Evolutionary conservation across 2,797 vertebrate species (phyloP), one percentile per base, ranked within the genome.

Genomic region (Acipenser ruthenus): DNA sequence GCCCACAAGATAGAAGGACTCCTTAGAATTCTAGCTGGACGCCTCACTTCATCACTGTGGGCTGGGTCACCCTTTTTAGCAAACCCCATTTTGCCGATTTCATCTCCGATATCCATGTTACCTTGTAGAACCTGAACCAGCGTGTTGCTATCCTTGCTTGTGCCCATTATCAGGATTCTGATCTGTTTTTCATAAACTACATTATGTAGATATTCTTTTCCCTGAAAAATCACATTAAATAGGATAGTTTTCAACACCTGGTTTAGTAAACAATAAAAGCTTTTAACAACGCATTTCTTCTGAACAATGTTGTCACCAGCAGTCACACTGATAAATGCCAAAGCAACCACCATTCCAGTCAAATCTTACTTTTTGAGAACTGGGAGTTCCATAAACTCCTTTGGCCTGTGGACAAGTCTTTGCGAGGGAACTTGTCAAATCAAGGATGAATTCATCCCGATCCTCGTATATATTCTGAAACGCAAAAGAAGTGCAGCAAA

Each of bases 151-250:
- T 37, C 37, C 37, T 37, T 37, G 37, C 37, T 37, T 37, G 37
- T 37, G 37, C 37, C 37, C 37, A 37, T 37, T 37, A 37, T 78
- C 70, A 23, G 78, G 71, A 90, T 74, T 75, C 83, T 87, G 64
- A 91, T 77, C 74, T 86, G 77, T 74, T 92, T 90, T 70, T 91
- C 87, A 73, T 78, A 84, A 71, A 89, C 86, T 50, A 90, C 79
- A 65, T 82, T 89, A 65, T 77, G 79, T 66, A 92, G 77, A 80
- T 92, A 92, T 61, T 80, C 83, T 75, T 79, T 88, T 6, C 90
- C 88, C 90, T 92, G 72, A 50, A 69, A 80, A 68, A 1, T 10
- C 13, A 47, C 53, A 8, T 3, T 7, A 55, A 56, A 10, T 8
- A n/a, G 6, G n/a, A 77, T 68, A 13, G 18, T 7, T 23, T 6